Evolutionary conservation across 2,113 vertebrate genomes (phyloP).

Genomic region (Grantiella picta): DNA sequence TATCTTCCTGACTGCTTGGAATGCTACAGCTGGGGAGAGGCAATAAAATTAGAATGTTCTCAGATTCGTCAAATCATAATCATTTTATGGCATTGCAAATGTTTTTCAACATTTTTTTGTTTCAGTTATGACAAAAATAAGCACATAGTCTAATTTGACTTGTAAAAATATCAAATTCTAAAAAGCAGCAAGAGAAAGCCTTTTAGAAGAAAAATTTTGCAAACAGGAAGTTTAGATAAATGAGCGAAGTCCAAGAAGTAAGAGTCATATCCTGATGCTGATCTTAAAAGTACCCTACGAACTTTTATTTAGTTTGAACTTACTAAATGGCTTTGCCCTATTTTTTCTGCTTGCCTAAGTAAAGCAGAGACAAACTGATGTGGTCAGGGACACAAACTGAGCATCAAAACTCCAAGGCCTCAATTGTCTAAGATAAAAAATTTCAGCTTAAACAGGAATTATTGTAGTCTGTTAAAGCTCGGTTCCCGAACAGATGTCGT

Average conservation of each 20-base stretch:
- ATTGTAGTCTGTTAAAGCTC: neutral
- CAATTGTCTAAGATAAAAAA: neutral
- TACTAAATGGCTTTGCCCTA: neutral
- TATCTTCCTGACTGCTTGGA: neutral
- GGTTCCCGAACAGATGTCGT: fast-evolving
- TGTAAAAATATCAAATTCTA: neutral
- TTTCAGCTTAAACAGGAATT: neutral
- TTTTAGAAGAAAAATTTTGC: neutral
- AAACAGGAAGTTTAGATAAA: conserved; percentile 5
- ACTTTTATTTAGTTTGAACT: neutral
- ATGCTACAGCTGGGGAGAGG: neutral
- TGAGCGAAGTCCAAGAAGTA: neutral
- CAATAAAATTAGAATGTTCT: neutral
- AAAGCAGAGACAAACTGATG: neutral
- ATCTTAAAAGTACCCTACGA: neutral
- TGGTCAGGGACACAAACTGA: neutral
- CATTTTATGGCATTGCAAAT: neutral
- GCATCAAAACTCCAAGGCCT: neutral
- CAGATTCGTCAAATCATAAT: neutral
- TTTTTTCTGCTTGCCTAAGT: neutral
- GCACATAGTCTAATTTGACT: neutral
- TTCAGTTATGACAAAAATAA: neutral
- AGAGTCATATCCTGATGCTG: neutral
- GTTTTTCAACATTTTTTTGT: neutral
- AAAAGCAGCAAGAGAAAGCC: neutral